Conservation (phyloP, 2,888 invertebrate genomes). For the Melinaea menophilus region DNA sequence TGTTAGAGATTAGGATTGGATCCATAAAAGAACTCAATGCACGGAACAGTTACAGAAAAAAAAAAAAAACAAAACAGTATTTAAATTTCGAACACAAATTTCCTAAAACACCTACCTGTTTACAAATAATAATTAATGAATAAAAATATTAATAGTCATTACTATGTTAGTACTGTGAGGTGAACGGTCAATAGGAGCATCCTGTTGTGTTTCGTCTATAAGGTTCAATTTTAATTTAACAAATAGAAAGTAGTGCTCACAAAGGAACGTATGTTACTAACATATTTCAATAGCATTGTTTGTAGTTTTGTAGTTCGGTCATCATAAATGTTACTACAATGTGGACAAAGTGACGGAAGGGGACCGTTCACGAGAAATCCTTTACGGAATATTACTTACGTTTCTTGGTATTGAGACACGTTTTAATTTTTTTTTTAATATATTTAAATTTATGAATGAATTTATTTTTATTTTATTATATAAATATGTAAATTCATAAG, state of each 20-base stretch:
- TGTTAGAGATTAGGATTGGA: constrained; percentile 1
- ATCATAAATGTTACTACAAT: constrained; percentile 14
- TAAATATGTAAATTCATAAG: background rate
- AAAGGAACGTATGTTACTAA: constrained; percentile 19
- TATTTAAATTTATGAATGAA: background rate
- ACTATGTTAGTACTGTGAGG: too few relatives aligned
- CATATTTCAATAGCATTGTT: constrained; percentile 20
- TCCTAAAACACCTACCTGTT: too few relatives aligned
- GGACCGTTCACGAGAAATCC: constrained; percentile 2
- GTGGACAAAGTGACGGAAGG: constrained; percentile 22
- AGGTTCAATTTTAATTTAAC: constrained; percentile 11
- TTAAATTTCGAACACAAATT: too few relatives aligned
- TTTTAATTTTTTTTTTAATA: background rate
- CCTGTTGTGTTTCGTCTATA: background rate
- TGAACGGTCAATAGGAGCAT: too few relatives aligned
- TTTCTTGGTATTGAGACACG: background rate
- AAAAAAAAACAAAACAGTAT: too few relatives aligned
- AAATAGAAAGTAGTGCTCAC: constrained; percentile 13
- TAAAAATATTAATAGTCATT: too few relatives aligned
- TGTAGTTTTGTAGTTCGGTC: constrained; percentile 14
- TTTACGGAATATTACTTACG: background rate
- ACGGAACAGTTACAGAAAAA: too few relatives aligned
- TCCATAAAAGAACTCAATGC: background rate
- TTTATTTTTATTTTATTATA: background rate
- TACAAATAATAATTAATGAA: too few relatives aligned